Percentiles rank a stretch among this genome's conserved stretches.
Conservation (phyloP, 2,113 vertebrate species). For the Tragelaphus imberbis region DNA sequence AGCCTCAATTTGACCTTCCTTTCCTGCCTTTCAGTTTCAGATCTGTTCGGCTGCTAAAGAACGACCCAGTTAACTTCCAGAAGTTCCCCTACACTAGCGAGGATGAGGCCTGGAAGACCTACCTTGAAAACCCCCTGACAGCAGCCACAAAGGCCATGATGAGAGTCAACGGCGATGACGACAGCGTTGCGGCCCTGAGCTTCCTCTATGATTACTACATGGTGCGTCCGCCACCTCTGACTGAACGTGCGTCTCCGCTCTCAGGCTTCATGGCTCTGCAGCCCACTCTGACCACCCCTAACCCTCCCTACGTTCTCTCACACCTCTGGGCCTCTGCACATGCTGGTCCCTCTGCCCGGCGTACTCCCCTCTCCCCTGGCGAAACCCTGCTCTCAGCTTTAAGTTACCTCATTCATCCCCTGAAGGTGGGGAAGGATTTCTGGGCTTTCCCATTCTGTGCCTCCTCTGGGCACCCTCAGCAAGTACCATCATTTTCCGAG, state of each 20-base stretch:
- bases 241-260: accelerated
- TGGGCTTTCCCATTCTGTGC: not conserved
- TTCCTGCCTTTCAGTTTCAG: constrained; percentile 77
- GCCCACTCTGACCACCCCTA: not conserved
- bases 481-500: not conserved
- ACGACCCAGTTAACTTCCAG: constrained; percentile 90
- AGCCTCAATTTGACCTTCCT: not conserved
- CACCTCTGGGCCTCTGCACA: not conserved
- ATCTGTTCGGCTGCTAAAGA: constrained; percentile 92
- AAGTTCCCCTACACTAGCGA: constrained; percentile 83
- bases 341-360: not conserved
- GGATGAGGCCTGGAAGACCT: constrained; percentile 93
- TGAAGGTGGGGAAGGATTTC: not conserved
- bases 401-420: not conserved
- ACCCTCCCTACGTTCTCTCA: not conserved
- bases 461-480: not conserved
- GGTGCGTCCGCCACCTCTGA: constrained; percentile 38
- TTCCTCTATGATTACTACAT: constrained; percentile 94
- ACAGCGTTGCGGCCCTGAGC: constrained; percentile 87
- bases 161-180: constrained; percentile 89
- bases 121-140: constrained; percentile 84
- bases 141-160: constrained; percentile 88
- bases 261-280: not conserved
- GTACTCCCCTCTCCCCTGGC: not conserved
- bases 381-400: not conserved